Evolutionary conservation across 2,888 invertebrate genomes (phyloP).

Genomic region (Sphaerophoria rueppellii): DNA sequence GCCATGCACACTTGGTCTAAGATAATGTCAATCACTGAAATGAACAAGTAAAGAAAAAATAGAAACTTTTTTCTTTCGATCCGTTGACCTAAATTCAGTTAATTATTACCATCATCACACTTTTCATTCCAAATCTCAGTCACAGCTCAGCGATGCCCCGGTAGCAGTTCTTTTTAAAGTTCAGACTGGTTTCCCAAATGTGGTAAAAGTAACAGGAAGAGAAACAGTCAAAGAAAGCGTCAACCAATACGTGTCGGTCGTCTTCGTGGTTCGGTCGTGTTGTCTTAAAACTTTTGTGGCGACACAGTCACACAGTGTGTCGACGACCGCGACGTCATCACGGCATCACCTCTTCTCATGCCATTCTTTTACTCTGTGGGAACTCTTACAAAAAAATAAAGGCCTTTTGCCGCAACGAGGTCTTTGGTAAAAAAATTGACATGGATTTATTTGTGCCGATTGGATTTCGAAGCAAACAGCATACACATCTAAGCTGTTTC

Average conservation of each 20-base stretch:
- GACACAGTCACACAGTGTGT: not conserved
- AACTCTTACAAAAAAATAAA: conserved; percentile 58
- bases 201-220: conserved; percentile 56
- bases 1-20: not conserved
- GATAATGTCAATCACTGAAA: not conserved
- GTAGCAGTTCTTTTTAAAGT: conserved; percentile 29
- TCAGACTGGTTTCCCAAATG: conserved; percentile 58
- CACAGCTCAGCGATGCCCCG: not conserved
- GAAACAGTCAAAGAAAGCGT: conserved; percentile 48
- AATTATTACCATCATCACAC: conserved; percentile 66
- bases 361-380: conserved; percentile 10
- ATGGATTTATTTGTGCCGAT: conserved; percentile 44
- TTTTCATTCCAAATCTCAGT: conserved; percentile 33
- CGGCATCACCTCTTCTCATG: not conserved
- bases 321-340: conserved; percentile 4
- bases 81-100: conserved; percentile 66
- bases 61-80: conserved; percentile 46
- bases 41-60: conserved; percentile 3
- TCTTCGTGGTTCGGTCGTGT: not conserved
- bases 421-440: conserved; percentile 2
- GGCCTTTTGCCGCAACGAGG: conserved; percentile 28
- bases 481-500: conserved; percentile 31
- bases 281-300: not conserved
- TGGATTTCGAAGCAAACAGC: conserved; percentile 30
- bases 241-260: conserved; percentile 4